Evolutionary conservation across 2,113 vertebrate species (phyloP).

Genomic region (Nycticryphes semicollaris): DNA sequence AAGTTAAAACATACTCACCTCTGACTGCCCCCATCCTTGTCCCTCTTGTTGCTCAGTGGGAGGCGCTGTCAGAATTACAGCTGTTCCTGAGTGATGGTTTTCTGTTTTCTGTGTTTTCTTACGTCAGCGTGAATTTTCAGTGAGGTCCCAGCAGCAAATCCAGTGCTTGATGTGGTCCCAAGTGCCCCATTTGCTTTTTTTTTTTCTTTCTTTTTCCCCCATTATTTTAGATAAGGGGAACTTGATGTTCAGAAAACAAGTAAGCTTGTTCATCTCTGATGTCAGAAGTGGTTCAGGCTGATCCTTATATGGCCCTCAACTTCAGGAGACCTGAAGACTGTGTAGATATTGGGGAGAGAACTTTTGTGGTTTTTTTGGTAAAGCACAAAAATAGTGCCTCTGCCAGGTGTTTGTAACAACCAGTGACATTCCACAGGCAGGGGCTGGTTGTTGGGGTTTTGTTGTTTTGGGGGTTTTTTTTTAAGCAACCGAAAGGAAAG

Average conservation of each 20-base stretch:
- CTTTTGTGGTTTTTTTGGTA: not conserved
- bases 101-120: not conserved
- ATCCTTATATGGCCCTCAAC: not conserved
- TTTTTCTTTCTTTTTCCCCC: not conserved
- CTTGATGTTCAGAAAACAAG: not conserved
- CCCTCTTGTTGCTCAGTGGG: rapidly evolving
- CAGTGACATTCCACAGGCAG: not conserved
- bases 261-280: not conserved
- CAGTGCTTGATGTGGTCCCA: not conserved
- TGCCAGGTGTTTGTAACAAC: too few relatives aligned
- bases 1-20: not conserved
- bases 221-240: not conserved
- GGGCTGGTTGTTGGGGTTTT: not conserved
- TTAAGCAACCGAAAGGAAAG: not conserved
- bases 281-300: not conserved
- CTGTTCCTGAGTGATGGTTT: not conserved
- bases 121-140: not conserved
- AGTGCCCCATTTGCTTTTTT: not conserved
- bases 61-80: not conserved
- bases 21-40: rapidly evolving
- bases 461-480: not conserved
- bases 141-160: not conserved
- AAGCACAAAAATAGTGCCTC: not conserved
- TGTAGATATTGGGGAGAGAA: not conserved
- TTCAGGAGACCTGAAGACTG: not conserved